A percentile compares a stretch with the other conserved stretches of the same genome.
phyloP scores from a whole-genome alignment of 2,113 vertebrate genomes.

The Carettochelys insculpta region DNA sequence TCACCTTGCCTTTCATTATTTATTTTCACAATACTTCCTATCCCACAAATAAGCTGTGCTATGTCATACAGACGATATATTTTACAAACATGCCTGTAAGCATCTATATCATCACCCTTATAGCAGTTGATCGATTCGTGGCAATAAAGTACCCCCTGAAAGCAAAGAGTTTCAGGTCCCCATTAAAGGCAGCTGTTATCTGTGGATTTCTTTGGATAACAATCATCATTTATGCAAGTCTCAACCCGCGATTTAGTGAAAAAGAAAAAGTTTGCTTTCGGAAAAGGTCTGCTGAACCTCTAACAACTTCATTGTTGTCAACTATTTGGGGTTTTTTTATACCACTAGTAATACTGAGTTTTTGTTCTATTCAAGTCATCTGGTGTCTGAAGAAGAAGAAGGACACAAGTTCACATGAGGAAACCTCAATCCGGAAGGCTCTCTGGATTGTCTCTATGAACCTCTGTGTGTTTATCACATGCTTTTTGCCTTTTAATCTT shows the following conservation, averaged over 20 bases:
- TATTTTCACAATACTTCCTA: accelerated
- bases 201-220: slow-evolving; percentile 71
- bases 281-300: background rate
- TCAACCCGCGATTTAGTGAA: accelerated
- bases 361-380: slow-evolving; percentile 76
- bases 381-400: slow-evolving; percentile 60
- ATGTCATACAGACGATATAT: slow-evolving; percentile 47
- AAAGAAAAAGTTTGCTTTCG: background rate
- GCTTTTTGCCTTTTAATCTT: slow-evolving; percentile 76
- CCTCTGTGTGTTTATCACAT: slow-evolving; percentile 72
- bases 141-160: slow-evolving; percentile 79
- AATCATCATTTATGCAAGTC: background rate
- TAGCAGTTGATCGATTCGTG: slow-evolving; percentile 79
- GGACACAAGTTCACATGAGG: background rate
- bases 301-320: accelerated
- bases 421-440: slow-evolving; percentile 49
- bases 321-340: slow-evolving; percentile 56
- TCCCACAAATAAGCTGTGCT: background rate
- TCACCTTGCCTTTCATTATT: slow-evolving; percentile 72
- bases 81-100: slow-evolving; percentile 81
- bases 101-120: slow-evolving; percentile 70
- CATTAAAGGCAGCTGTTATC: slow-evolving; percentile 50
- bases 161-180: slow-evolving; percentile 71
- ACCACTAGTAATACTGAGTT: slow-evolving; percentile 68
- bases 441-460: slow-evolving; percentile 76